Evolutionary conservation across 2,888 invertebrate genomes (phyloP), one percentile per base, ranked within the genome.

Genomic region (Aethes cnicana): DNA sequence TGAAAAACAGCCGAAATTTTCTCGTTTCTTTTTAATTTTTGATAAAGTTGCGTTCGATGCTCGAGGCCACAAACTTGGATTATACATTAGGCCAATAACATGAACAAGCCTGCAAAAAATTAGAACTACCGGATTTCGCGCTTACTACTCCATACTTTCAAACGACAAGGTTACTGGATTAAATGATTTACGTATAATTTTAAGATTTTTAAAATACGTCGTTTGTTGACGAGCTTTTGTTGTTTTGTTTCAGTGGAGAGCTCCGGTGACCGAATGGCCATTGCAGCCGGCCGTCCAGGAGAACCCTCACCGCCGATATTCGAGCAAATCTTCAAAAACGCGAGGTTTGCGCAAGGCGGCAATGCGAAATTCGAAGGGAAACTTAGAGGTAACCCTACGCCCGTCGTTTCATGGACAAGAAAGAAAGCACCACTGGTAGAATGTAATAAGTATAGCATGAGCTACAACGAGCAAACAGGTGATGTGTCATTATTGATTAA

Each of bases 271-370:
- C 80, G 77, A 53, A 62, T 82, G 64, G 78, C 85, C 47, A 75
- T 85, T 61, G 71, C 82, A 37, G 62, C 77, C 57, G 84, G 84
- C 55, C 73, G 77, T 74, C 94, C 95, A 56, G 94, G 95, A 66
- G 94, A 94, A 69, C 95, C 95, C 61, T 95, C 97, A 60, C 97
- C 98, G 53, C 98, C 98, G 59, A 95, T 98, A 64, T 97, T 98
- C 86, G 97, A 98, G 88, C 96, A 97, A 85, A 96, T 98, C 76
- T 97, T 97, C 84, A 95, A 95, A 84, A 97, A 97, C 87, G 97
- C 97, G 62, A 93, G 97, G 76, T 97, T 97, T 84, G 97, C 97
- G 56, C 97, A 97, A 91, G 98, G 98, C 62, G 97, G 97, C 43
- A 95, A 96, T 77, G 97, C 97, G 46, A 92, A 95, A 66, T 98